A percentile compares a stretch with the other conserved stretches of the same genome.
These are phyloP conservation scores for Mobula hypostoma DNA, from an alignment of 2,113 vertebrate species.

Conservation along the genomic window DNA sequence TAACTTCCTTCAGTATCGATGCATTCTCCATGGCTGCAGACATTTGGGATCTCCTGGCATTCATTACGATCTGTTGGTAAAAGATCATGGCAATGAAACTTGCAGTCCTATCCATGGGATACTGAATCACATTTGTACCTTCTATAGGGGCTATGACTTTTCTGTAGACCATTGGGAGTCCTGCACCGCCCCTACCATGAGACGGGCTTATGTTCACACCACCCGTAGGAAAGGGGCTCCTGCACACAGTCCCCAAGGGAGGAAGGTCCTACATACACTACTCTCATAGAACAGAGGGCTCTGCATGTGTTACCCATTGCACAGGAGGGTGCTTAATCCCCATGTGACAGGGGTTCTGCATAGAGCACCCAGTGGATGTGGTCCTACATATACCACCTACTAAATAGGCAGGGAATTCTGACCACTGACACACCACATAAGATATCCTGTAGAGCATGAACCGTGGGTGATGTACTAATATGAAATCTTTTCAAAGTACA, in stretches of 20 bases:
- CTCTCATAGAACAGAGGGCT: no score
- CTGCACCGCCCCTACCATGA: no score
- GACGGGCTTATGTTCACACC: neutral
- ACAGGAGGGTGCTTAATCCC: no score
- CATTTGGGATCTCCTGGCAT: constrained; percentile 79
- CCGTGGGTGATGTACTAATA: neutral
- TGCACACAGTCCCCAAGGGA: neutral
- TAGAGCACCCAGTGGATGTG: neutral
- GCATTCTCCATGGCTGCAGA: constrained; percentile 83
- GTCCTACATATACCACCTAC: neutral
- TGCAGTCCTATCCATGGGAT: no score
- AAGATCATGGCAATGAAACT: neutral
- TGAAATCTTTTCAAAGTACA: neutral
- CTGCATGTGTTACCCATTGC: no score
- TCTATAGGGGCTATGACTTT: neutral
- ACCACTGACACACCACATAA: no score
- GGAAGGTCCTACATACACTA: no score
- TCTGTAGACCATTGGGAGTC: no score
- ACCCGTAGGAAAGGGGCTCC: neutral
- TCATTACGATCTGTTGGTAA: constrained; percentile 71
- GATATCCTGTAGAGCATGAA: no score
- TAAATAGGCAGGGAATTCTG: no score
- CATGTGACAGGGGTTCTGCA: no score
- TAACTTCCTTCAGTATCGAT: constrained; percentile 83
- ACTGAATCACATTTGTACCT: no score